Base-by-base conservation (phyloP, 2,888 invertebrate species). In the Pimpla rufipes region DNA sequence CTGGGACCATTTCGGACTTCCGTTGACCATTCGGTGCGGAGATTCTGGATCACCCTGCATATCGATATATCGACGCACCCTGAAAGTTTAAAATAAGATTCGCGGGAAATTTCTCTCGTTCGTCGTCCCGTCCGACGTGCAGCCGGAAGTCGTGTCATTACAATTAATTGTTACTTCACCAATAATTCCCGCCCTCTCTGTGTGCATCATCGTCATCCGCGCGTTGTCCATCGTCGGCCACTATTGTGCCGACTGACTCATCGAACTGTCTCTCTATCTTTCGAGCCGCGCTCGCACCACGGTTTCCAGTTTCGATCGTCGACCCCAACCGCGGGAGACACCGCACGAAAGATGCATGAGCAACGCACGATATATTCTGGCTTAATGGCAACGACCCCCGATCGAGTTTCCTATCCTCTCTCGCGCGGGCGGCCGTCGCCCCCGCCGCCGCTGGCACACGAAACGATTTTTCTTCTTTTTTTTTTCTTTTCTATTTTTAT, bases 331-430 rank as follows among this genome's bases (percentile, higher is more conserved):
- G 45, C 50, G 21, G 11, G 68, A 68, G 55, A 67, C 16, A 52
- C n/a, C n/a, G n/a, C 40, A 64, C 70, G 73, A 73, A 78, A 78
- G 68, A 80, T 68, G 62, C 62, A 35, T 59, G 50, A 52, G 37
- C 59, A 18, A 21, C n/a, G 7, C 10, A 16, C 29, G 42, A 62
- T 67, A 75, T 62, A 70, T 68, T 75, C 59, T 52, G 74, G 52
- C 40, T n/a, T 62, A 74, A 75, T 75, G 80, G 68, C 80, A 80
- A 80, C 68, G 80, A 80, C 80, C 80, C 80, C 47, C 67, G 59
- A 80, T 80, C 79, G 74, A 68, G 67, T 74, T 80, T 66, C 59
- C 76, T 55, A 55, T 76, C 23, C 5, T 18, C 37, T 8, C n/a
- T n/a, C n/a, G n/a, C n/a, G n/a, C n/a, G n/a, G n/a, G n/a, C n/a